Base-by-base conservation (phyloP, 37 sponge, comb jelly and placozoan genomes). In the Amphimedon queenslandica region DNA sequence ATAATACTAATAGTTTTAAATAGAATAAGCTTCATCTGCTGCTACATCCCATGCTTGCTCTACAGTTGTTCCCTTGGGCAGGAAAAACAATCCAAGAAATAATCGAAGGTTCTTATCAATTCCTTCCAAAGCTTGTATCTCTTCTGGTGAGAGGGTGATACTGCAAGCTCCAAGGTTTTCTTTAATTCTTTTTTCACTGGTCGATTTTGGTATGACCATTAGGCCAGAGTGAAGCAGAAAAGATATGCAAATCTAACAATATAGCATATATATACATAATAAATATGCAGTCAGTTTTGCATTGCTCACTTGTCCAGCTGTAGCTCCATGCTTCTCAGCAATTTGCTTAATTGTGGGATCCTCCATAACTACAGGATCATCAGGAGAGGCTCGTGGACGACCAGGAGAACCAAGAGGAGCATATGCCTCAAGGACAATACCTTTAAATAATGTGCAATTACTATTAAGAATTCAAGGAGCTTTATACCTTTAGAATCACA, bases 121-220 rank as follows among this genome's bases (percentile, higher is more conserved):
- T 28, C 56, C 38, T 20, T 72, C 55, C 27, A 89, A 25, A 38
- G 29, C 80, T 57, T 76, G 57, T 40, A 89, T 70, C 28, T 88
- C 84, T 25, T 77, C 81, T 4, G 41, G 37, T 30, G 27, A 29
- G 21, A 89, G 78, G 66, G 75, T 69, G 43, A 95, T 66, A 34
- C 76, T 66, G 1, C 68, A 67, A 25, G 90, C 77, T n/a, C 40
- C 71, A 24, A 89, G 73, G 84, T 96, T 96, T 64, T 91, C 84
- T 30, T 30, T 39, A 42, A 96, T 72, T 29, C 96, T 70, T 10
- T 47, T 31, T 31, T 67, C 82, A n/a, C 42, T 96, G 39, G 84
- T 84, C 31, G 92, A 84, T 76, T 96, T 96, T 58, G 96, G 84
- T 35, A 91, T 83, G 37, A 86, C 89, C 23, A 88, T 77, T 58